Evolutionary conservation across 1,140 invertebrate species (phyloP).

Genomic region (Elysia chlorotica): DNA sequence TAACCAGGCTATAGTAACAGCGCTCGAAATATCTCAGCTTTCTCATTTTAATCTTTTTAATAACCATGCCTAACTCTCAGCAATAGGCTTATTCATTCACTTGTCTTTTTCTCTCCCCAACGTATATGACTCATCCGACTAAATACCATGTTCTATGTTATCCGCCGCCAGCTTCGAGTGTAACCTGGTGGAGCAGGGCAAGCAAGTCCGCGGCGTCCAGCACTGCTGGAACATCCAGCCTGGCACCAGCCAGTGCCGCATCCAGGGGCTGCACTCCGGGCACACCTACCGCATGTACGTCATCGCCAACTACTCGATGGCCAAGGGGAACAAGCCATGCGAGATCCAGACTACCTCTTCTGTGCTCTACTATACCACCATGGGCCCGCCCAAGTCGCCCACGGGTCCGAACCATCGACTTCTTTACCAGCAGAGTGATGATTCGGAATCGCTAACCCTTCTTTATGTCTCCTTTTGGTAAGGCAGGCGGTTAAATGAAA

Average conservation of each 20-base stretch:
- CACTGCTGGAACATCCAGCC: slow-evolving; percentile 59
- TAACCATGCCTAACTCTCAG: no score
- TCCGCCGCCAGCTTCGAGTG: slow-evolving; percentile 57
- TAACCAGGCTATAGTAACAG: no score
- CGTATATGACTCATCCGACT: no score
- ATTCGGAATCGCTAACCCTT: no score
- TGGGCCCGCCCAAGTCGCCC: slow-evolving; percentile 55
- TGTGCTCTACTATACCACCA: slow-evolving; percentile 57
- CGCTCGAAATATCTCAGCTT: no score
- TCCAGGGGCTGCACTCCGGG: slow-evolving; percentile 53
- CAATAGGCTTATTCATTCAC: no score
- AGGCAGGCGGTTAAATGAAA: no score
- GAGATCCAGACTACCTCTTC: slow-evolving; percentile 58
- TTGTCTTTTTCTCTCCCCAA: no score
- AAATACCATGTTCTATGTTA: neutral
- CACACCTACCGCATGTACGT: slow-evolving; percentile 58
- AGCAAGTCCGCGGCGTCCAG: slow-evolving; percentile 51
- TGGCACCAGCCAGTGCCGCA: slow-evolving; percentile 41
- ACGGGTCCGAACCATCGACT: no score
- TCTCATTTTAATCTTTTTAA: no score
- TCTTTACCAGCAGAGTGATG: no score
- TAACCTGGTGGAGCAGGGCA: slow-evolving; percentile 53
- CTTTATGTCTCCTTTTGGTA: no score
- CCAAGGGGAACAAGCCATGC: slow-evolving; percentile 46
- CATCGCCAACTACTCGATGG: slow-evolving; percentile 54